Evolutionary conservation across 2,888 invertebrate species (phyloP), one percentile per base, ranked within the genome.

Genomic region (Odontocerum albicorne): DNA sequence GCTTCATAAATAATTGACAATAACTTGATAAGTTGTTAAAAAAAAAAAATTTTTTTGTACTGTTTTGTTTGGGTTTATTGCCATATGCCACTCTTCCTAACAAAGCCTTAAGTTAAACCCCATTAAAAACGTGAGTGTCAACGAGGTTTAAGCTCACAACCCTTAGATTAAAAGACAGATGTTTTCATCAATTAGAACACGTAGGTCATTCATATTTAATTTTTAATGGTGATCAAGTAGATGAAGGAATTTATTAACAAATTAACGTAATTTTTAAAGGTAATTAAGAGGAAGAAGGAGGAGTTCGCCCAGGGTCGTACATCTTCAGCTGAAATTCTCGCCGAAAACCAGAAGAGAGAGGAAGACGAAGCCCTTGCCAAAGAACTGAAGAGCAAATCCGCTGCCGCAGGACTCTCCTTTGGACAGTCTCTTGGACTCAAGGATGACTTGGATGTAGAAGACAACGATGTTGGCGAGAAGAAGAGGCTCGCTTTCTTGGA

Each of bases 401-500:
- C 75, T 19, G 76, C 77, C 1, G 84, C 85, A 61, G 87, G 86
- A 46, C 73, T 86, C 3, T 87, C 87, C 0, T 88, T 84, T 65
- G 88, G 88, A 2, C 87, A 88, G 65, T 79, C 88, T 0, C 74
- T 82, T 22, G 87, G 87, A 12, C 77, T 90, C 3, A 87, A 87
- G 67, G 91, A 91, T 66, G 91, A 91, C 71, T 76, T 91, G 64
- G 90, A 90, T 67, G 88, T 87, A 38, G 90, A 91, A 52, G 87
- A 87, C 47, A 83, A 83, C 61, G 89, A 90, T 66, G 83, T 90
- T 53, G 89, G 90, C 10, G 87, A 88, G 66, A 91, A 91, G 73
- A 87, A 86, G 66, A 84, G 92, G 64, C 76, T 91, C 46, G 94
- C 95, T 43, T 94, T 95, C 74, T 81, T 95, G 63, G 95, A 96